Evolutionary conservation across 2,113 vertebrate species (phyloP).

Genomic region (Trachemys scripta): DNA sequence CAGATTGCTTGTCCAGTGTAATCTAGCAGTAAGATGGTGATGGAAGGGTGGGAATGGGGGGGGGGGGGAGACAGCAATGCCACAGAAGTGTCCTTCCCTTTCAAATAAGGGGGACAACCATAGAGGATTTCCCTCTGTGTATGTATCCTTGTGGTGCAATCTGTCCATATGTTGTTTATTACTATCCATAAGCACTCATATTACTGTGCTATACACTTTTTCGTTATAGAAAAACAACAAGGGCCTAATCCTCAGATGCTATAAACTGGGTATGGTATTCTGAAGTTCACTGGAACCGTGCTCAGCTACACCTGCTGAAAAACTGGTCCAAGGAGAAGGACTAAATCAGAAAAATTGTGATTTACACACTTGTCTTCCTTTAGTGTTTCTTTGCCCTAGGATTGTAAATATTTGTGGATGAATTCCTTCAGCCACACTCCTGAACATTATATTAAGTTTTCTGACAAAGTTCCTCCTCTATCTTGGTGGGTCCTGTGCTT

Average conservation of each 20-base stretch:
- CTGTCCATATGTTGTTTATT: neutral
- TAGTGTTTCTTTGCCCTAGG: neutral
- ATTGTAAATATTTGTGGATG: neutral
- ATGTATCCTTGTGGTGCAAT: neutral
- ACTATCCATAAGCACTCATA: neutral
- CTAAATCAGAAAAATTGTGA: neutral
- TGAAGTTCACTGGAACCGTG: neutral
- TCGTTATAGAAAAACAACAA: neutral
- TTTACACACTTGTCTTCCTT: neutral
- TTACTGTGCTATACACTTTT: neutral
- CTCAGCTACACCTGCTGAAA: neutral
- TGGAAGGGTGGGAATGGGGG: neutral
- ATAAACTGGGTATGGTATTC: neutral
- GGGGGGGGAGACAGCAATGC: neutral
- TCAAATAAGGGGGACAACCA: neutral
- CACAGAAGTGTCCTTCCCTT: neutral
- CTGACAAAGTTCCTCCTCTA: too few relatives aligned
- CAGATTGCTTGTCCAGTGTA: neutral
- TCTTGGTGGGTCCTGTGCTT: too few relatives aligned
- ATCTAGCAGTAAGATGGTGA: neutral
- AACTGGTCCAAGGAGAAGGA: neutral
- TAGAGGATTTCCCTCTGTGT: neutral
- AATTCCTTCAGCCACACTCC: neutral
- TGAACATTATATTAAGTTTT: neutral
- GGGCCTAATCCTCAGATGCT: neutral